phyloP scores from a whole-genome alignment of 2,888 invertebrate species.

The Colostygia pectinataria region DNA sequence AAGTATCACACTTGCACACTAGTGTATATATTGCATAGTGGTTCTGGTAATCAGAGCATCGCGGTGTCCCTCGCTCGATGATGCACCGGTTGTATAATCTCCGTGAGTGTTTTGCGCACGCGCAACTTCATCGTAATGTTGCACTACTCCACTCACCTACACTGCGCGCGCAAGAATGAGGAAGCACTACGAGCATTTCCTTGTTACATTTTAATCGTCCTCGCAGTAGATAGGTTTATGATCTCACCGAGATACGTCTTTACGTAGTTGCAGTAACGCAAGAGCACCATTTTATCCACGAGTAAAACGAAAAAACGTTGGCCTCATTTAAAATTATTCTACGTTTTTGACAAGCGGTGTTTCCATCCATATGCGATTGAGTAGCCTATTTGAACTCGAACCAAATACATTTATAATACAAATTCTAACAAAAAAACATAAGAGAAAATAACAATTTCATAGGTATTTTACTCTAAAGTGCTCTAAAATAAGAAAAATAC shows the following conservation, averaged over 20 bases:
- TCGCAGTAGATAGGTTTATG: slow-evolving; percentile 43
- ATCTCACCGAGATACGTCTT: slow-evolving; percentile 24
- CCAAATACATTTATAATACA: slow-evolving; percentile 63
- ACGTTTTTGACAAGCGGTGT: slow-evolving; percentile 39
- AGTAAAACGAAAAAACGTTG: slow-evolving; percentile 21
- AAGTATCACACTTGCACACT: no score
- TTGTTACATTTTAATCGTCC: slow-evolving; percentile 67
- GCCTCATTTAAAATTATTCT: slow-evolving; percentile 40
- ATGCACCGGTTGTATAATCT: slow-evolving; percentile 61
- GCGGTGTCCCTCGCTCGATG: slow-evolving; percentile 48
- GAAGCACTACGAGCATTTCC: slow-evolving; percentile 68
- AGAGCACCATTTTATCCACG: slow-evolving; percentile 10
- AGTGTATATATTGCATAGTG: slow-evolving; percentile 43
- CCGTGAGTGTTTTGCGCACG: slow-evolving; percentile 43
- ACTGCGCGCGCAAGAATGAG: slow-evolving; percentile 68
- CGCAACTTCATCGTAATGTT: slow-evolving; percentile 49
- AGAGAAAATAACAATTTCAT: slow-evolving; percentile 2
- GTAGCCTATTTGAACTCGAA: slow-evolving; percentile 60
- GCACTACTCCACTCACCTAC: slow-evolving; percentile 66
- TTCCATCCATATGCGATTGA: slow-evolving; percentile 52
- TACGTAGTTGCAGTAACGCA: slow-evolving; percentile 9
- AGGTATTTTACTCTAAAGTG: no score
- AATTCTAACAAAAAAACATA: slow-evolving; percentile 3
- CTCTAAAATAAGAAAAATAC: no score
- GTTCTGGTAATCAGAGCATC: slow-evolving; percentile 69